Conservation (phyloP, 2,113 vertebrate genomes). For the Tachuris rubrigastra region DNA sequence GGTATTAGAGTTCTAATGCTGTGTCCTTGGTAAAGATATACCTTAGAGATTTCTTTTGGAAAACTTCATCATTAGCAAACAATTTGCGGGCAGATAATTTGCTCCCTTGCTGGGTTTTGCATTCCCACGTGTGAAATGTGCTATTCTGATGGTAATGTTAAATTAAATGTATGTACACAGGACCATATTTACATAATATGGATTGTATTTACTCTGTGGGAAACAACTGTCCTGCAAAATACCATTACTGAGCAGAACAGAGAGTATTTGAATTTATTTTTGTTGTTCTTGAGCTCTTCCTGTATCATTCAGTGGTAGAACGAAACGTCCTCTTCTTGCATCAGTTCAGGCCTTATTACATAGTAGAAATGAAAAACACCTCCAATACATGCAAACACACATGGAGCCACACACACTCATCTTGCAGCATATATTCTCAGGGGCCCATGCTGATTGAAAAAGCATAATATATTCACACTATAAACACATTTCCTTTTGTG, state of each 20-base stretch:
- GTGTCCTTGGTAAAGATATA: conserved; percentile 77
- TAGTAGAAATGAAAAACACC: conserved; percentile 40
- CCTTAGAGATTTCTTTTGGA: conserved; percentile 76
- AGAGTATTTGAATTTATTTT: conserved; percentile 57
- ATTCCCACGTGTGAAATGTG: conserved; percentile 79
- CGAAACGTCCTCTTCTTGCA: conserved; percentile 34
- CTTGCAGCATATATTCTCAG: not conserved
- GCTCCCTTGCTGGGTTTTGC: conserved; percentile 75
- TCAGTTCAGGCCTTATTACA: not conserved
- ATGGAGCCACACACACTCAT: conserved; percentile 25
- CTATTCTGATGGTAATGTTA: conserved; percentile 74
- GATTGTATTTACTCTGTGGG: conserved; percentile 68
- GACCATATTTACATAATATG: conserved; percentile 71
- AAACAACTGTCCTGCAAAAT: conserved; percentile 60
- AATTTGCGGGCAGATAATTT: conserved; percentile 80
- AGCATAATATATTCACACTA: not conserved
- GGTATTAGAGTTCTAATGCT: conserved; percentile 73
- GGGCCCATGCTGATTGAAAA: not conserved
- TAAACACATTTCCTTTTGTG: not conserved
- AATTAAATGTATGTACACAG: conserved; percentile 71
- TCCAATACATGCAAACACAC: not conserved
- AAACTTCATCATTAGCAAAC: conserved; percentile 79
- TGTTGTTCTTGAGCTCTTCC: conserved; percentile 58
- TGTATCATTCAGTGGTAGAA: conserved; percentile 13
- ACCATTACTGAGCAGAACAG: conserved; percentile 41